A percentile compares a stretch with the other conserved stretches of the same genome.
phyloP scores from a whole-genome alignment of 2,113 vertebrate species.

The Onychostruthus taczanowskii region DNA sequence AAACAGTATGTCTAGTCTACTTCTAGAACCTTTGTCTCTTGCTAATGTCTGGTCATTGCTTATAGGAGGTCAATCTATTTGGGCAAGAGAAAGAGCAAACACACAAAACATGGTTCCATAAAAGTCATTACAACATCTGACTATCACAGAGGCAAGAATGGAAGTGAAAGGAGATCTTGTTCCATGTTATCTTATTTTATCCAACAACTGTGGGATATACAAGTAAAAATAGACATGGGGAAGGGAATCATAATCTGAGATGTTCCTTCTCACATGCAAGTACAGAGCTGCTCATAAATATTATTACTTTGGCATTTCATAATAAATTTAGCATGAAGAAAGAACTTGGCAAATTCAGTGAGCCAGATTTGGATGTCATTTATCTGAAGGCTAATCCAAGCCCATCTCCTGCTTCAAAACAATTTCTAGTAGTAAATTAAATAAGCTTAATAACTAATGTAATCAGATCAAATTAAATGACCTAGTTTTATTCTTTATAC shows the following conservation, averaged over 20 bases:
- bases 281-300: constrained; percentile 6
- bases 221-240: constrained; percentile 26
- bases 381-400: constrained; percentile 4
- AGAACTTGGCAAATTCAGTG: not conserved
- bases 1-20: not conserved
- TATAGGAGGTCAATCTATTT: not conserved
- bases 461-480: constrained; percentile 22
- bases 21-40: not conserved
- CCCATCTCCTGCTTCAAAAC: not conserved
- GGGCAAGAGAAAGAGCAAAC: not conserved
- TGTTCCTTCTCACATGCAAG: not conserved
- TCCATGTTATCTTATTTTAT: not conserved
- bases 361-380: not conserved
- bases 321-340: constrained; percentile 38
- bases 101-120: not conserved
- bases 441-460: not conserved
- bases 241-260: not conserved
- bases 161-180: not conserved
- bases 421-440: not conserved
- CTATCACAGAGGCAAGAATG: not conserved
- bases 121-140: not conserved
- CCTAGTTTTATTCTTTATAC: not conserved
- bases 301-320: not conserved
- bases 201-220: not conserved
- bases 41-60: not conserved